Conservation (phyloP, 2,113 vertebrate genomes). For the Paramormyrops kingsleyae region DNA sequence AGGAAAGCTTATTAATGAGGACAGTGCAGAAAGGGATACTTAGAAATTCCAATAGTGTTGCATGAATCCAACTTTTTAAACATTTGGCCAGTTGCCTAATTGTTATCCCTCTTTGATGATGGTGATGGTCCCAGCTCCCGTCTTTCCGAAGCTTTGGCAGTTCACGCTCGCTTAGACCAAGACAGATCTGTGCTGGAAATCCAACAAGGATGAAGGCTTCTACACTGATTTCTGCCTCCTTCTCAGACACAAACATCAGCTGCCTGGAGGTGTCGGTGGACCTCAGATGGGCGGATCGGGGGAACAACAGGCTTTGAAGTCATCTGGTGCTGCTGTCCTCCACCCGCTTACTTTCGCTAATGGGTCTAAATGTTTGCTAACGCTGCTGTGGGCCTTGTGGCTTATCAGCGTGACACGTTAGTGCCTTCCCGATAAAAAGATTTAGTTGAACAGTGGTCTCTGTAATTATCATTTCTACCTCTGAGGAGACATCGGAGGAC, state of each 20-base stretch:
- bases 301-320: not conserved
- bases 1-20: not conserved
- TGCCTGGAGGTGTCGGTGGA: not conserved
- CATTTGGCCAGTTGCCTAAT: not conserved
- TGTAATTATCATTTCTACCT: not conserved
- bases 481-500: not conserved
- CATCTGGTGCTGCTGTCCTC: no score
- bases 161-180: not conserved
- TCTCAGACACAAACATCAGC: not conserved
- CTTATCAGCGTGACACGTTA: not conserved
- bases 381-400: not conserved
- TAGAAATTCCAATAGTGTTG: not conserved
- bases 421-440: not conserved
- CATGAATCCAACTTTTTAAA: not conserved
- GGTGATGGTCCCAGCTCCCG: not conserved
- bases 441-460: not conserved
- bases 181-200: not conserved
- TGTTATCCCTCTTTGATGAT: not conserved
- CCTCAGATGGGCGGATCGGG: not conserved
- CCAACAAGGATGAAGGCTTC: not conserved
- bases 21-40: not conserved
- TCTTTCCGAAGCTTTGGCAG: not conserved
- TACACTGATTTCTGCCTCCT: not conserved
- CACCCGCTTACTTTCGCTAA: not conserved
- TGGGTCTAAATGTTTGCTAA: not conserved